Base-by-base conservation (phyloP, 2,113 vertebrate genomes). In the Lophura nycthemera region DNA sequence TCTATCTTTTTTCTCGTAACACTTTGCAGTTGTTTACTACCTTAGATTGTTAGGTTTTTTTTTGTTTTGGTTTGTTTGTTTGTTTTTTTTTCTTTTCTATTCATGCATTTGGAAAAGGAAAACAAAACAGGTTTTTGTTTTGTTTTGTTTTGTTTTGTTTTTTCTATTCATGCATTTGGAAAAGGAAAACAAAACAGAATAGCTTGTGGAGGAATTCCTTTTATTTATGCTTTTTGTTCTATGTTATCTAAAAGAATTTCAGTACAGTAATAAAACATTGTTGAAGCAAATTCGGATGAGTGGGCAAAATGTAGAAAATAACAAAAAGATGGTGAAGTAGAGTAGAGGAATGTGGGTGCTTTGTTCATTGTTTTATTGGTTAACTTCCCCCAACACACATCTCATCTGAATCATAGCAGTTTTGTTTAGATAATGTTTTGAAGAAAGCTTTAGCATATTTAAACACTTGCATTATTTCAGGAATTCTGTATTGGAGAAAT, bases 381-480 rank as follows among this genome's bases (percentile, higher is more conserved):
- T 71, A 43, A 14, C 22, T 57, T 78, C 38, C 8, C 13, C 36
- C 27, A 71, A 1, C 13, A 43, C 24, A 27, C 9, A 43, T 6
- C 36, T 88, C 25, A 63, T 27, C 17, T 77, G 36, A 78, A 48
- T 61, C 36, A 36, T 1, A 73, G 50, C 2, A 0, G 15, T 11
- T 79, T 60, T 36, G 40, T 48, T 57, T 21, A 74, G n/a, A 65
- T 19, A 25, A 67, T 42, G 29, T 24, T 47, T 7, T 71, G 47
- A 60, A 79, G 38, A 72, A 69, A 63, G 29, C 21, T 76, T 11
- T 48, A 60, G 9, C 3, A 1, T 22, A 3, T 42, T 79, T 59
- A 67, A 42, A n/a, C 3, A 11, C 45, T 83, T 1, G 0, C 0
- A 0, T 48, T 72, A n/a, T 72, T 86, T 77, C 10, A 5, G 54